Base-by-base conservation (phyloP, 1,140 invertebrate genomes). In the Zaprionus gabonicus region DNA sequence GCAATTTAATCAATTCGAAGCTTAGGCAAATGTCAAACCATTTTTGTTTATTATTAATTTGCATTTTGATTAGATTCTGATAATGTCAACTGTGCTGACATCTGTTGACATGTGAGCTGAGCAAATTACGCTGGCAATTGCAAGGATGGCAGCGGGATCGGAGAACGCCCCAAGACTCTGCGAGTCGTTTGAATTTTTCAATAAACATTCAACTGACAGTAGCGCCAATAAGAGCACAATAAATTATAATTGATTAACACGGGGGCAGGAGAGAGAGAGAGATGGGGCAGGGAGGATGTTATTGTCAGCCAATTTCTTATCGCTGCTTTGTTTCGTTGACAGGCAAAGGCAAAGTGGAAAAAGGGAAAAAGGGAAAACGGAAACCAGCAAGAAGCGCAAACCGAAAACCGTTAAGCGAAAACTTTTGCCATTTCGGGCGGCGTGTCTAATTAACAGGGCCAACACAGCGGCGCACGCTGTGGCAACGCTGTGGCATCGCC, bases 31-130 rank as follows among this genome's bases (percentile, higher is more conserved):
- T 90, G 85, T 59, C 84, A 84, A 74, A 66, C 63, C 63, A 85
- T 77, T 90, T 84, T 82, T 90, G 85, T 90, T 90, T 90, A 85
- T 90, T 84, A 90, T 90, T 90, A 90, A 90, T 90, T 90, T 90
- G 85, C 85, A 90, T 90, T 80, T 90, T 90, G 85, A 90, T 90
- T 90, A 72, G 69, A 80, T 73, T 79, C 81, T 79, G 75, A 81
- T 65, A 81, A 58, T 83, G 84, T 83, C 84, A 88, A 78, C 70
- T 60, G 31, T 31, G 55, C 68, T 88, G 84, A 81, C 84, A 88
- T 78, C 67, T 64, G 64, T 64, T 74, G 80, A 78, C 84, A 76
- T 78, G 68, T 69, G 76, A 86, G 73, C 77, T 72, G 72, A 78
- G 74, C 66, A 76, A 81, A 87, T 78, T 81, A 88, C 69, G 70